Base-by-base conservation (phyloP, 2,888 invertebrate genomes). In the Eurytoma californica region DNA sequence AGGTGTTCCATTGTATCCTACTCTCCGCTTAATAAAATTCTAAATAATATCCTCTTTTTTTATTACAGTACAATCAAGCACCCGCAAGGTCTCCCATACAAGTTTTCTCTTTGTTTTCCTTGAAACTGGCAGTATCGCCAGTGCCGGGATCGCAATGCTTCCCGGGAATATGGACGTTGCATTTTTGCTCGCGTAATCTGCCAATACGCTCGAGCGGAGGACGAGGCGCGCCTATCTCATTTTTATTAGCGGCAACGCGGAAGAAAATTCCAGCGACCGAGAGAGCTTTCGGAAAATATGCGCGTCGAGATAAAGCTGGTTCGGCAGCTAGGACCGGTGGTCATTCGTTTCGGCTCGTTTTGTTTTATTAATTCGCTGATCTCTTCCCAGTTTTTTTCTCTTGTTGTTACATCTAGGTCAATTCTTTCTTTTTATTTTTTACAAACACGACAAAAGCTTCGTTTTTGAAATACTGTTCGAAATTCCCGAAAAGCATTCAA, bases 161-260 rank as follows among this genome's bases (percentile, higher is more conserved):
- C 76, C 67, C 18, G 9, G 69, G 39, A 1, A 9, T 39, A 63
- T 18, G 39, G 28, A 28, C 76, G 39, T 76, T 76, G 69, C 76
- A 76, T 69, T 76, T 76, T 76, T 76, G 76, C 68, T 68, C 61
- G 55, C 20, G 49, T 49, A n/a, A 47, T 57, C 65, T 14, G 9
- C 20, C 28, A 49, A 70, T 47, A 49, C 28, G 39, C 12, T n/a
- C 63, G 47, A 18, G 12, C 24, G 16, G 49, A 57, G 58, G 7
- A n/a, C 28, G 30, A 28, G 60, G 63, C 14, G 16, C 28, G 61
- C 57, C 69, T 63, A 63, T 69, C 68, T 63, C 76, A 63, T 76
- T 76, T 63, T 24, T 76, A 69, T 69, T 57, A 69, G 69, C 57
- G 63, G 57, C 14, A 39, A 39, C 13, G 24, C 53, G 28, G 69